Conservation (phyloP, 2,797 vertebrate genomes). For the Sebastes hubbsi region DNA sequence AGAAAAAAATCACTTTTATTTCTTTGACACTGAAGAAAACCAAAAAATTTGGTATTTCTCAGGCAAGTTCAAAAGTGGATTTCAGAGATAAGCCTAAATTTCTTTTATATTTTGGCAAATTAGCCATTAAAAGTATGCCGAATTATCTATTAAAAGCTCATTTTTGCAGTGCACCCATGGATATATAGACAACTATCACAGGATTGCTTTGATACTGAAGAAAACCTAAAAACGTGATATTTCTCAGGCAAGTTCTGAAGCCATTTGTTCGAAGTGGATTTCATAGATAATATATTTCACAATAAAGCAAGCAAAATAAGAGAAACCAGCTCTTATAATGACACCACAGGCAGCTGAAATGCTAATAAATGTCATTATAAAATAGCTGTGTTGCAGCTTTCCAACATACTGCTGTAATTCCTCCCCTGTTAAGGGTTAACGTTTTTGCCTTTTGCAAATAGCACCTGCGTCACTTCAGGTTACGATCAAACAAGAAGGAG, state of each 20-base stretch:
- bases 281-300: not conserved
- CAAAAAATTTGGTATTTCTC: fast-evolving
- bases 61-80: fast-evolving
- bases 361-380: not conserved
- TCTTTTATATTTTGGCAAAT: not conserved
- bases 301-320: not conserved
- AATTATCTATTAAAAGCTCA: not conserved
- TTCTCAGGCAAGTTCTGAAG: not conserved
- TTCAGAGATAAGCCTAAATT: too few relatives aligned
- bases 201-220: not conserved
- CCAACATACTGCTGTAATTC: not conserved
- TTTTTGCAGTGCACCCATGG: fast-evolving
- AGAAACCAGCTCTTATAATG: not conserved
- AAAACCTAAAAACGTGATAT: not conserved
- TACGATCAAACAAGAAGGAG: not conserved
- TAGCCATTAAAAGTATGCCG: too few relatives aligned
- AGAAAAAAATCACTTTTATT: too few relatives aligned
- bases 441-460: slow-evolving; percentile 38
- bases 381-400: not conserved
- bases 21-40: too few relatives aligned
- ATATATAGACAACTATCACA: not conserved
- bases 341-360: not conserved
- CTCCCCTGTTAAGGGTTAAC: not conserved
- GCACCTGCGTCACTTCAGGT: slow-evolving; percentile 67
- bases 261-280: too few relatives aligned